Conservation (phyloP, 2,113 vertebrate genomes). For the Chunga burmeisteri region DNA sequence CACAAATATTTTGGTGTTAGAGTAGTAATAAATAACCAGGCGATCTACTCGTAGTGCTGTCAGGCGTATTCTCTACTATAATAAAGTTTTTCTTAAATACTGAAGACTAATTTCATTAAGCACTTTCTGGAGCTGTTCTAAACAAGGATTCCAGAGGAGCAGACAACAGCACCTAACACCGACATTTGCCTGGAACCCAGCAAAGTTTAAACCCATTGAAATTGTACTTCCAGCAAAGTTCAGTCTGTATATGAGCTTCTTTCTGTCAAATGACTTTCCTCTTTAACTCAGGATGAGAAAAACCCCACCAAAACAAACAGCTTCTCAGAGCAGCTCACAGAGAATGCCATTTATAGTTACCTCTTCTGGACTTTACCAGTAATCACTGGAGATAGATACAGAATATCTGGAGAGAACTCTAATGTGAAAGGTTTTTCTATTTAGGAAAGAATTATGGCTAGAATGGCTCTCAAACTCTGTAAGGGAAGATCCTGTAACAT, state of each 20-base stretch:
- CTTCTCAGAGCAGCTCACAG: neutral
- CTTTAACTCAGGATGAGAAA: neutral
- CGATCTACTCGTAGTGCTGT: neutral
- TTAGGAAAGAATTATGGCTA: neutral
- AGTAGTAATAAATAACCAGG: neutral
- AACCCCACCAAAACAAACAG: fast-evolving
- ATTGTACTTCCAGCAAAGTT: neutral
- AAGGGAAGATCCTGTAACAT: neutral
- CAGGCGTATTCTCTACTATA: neutral
- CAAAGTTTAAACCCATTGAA: neutral
- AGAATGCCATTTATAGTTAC: neutral
- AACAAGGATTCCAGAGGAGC: neutral
- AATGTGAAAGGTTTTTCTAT: neutral
- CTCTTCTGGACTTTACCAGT: neutral
- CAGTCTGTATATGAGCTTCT: neutral
- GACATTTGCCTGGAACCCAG: neutral
- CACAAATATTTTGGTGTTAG: neutral
- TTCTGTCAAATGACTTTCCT: neutral
- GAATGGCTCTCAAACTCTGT: neutral
- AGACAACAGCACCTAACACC: neutral
- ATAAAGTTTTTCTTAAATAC: neutral
- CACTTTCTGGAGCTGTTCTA: neutral
- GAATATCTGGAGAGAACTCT: neutral
- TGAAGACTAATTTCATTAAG: neutral
- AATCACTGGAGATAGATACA: neutral